Evolutionary conservation across 2,113 vertebrate species (phyloP), one percentile per base, ranked within the genome.

Genomic region (Struthidea cinerea): DNA sequence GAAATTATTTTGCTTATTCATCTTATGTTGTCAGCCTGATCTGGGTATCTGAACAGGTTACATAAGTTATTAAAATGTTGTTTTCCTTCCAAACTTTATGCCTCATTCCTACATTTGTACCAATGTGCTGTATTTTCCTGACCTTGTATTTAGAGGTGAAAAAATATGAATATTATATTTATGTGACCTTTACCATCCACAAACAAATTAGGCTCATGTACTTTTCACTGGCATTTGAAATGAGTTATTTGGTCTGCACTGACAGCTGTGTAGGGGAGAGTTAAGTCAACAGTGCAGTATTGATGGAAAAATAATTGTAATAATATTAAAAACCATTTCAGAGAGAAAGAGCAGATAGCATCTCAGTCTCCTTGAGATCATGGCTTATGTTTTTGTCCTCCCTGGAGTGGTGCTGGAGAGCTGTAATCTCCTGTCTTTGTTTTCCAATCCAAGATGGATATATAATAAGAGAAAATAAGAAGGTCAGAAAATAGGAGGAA

Each of bases 241-340:
- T 49, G 7, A 65, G 19, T 91, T 87, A 80, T 87, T 86, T 4
- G 3, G 46, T 64, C 39, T 53, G 16, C 64, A 33, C 13, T 82
- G 86, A 68, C 71, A 78, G 75, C 56, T 83, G 37, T 87, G 39
- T 33, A 53, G 47, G 47, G 32, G 41, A 92, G 9, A 6, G 17
- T 75, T 81, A 95, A 92, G 22, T 64, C 35, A 96, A 75, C 28
- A 65, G 37, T 17, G 16, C 6, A 30, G 7, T 68, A 60, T 5
- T 87, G 83, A 87, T 76, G 37, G 37, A 67, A 93, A 93, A 93
- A 95, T 27, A 87, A 93, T 16, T 55, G 60, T 77, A 90, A 65
- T 46, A 64, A 69, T 84, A 42, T 68, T 67, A 24, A 86, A 90
- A 78, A 19, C 3, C 0, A 1, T 41, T 90, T 68, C 22, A 42